These are phyloP conservation scores for Rhagium mordax DNA, from an alignment of 2,888 invertebrate species.

Conservation along the genomic window DNA sequence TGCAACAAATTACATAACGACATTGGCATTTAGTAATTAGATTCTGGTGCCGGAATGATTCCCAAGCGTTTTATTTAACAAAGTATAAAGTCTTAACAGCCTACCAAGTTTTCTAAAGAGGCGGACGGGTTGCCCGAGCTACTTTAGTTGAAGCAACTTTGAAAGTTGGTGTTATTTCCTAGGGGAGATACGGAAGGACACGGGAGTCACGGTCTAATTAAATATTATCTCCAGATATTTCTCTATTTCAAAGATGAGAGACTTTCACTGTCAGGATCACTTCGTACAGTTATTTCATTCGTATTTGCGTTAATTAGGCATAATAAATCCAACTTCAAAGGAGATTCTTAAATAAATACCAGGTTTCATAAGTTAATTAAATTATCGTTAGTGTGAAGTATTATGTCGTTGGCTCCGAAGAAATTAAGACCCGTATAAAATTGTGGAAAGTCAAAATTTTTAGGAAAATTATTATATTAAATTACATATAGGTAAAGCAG, in stretches of 20 bases:
- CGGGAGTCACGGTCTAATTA: slow-evolving; percentile 33
- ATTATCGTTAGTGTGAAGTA: not conserved
- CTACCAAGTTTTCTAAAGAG: slow-evolving; percentile 45
- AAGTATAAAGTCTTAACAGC: slow-evolving; percentile 49
- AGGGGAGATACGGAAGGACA: slow-evolving; percentile 44
- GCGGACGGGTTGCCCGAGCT: slow-evolving; percentile 36
- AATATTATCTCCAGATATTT: slow-evolving; percentile 40
- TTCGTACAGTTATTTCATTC: slow-evolving; percentile 24
- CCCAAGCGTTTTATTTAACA: slow-evolving; percentile 48
- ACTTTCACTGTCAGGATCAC: slow-evolving; percentile 3
- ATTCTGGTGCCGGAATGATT: slow-evolving; percentile 45
- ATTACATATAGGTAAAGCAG: no score
- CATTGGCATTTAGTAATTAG: slow-evolving; percentile 49
- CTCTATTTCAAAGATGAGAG: not conserved
- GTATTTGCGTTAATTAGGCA: slow-evolving; percentile 34
- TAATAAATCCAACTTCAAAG: slow-evolving; percentile 22
- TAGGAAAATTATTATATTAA: no score
- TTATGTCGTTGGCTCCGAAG: not conserved
- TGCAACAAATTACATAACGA: slow-evolving; percentile 39
- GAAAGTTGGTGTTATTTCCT: slow-evolving; percentile 47
- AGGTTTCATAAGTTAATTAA: slow-evolving; percentile 3
- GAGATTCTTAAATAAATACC: not conserved
- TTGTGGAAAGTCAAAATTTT: no score
- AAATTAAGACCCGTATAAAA: no score
- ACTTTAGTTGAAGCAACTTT: slow-evolving; percentile 38